Evolutionary conservation across 2,888 invertebrate genomes (phyloP), one percentile per base, ranked within the genome.

Genomic region (Amblyjoppa proteus): DNA sequence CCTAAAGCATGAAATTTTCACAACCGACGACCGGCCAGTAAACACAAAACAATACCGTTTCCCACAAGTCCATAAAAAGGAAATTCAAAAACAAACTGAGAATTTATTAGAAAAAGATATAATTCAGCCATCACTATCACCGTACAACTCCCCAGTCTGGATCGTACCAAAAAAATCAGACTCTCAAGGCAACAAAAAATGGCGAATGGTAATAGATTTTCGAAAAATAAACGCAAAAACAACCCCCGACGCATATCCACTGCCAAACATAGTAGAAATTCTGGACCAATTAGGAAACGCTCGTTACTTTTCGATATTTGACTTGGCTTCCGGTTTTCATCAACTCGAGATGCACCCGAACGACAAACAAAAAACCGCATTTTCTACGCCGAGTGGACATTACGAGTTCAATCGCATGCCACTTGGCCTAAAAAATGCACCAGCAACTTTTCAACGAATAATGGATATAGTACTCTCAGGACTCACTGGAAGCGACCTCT

Each of bases 281-380:
- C 66, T 89, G n/a, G 89, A 88, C n/a, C 87, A 90, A 76, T 70
- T 90, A 61, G 88, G 89, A 1, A 82, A 83, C 66, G 70, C 84
- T 3, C 34, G 34, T 4, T 34, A 34, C 34, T 34, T 34, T 4
- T 34, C 34, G 6, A 34, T 5, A 34, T 34, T 6, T 34, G 34
- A 34, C 34, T 34, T 34, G 6, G 34, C 34, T 34, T 34, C 34
- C 34, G 34, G 34, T 64, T 90, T 89, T 53, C 89, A 91, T 68
- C 89, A 90, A 71, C 87, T 89, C 20, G 86, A 88, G 20, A 83
- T 87, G 83, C 75, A 34, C 6, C 4, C 34, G 34, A 34, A 34
- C 34, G 34, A 34, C 5, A 34, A 5, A 34, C 34, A 34, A 83
- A 82, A 86, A 69, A 87, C 80, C 25, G 73, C 81, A 0, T 86